These are phyloP conservation scores for Fundulus diaphanus DNA, from an alignment of 2,797 vertebrate species.

Conservation along the genomic window DNA sequence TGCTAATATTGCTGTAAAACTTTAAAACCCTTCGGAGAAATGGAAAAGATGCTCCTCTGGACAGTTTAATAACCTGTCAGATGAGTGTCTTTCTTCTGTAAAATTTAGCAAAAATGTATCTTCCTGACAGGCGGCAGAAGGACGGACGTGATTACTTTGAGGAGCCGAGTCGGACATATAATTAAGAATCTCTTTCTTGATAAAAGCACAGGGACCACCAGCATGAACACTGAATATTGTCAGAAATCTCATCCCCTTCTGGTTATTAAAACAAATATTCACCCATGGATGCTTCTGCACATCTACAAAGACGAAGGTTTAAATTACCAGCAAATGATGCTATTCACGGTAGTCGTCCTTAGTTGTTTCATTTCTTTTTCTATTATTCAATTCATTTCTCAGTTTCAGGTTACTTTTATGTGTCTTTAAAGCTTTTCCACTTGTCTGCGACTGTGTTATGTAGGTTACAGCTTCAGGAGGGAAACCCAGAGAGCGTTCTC, in stretches of 20 bases:
- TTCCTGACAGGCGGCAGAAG: background rate
- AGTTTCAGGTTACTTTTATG: background rate
- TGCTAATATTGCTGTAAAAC: constrained; percentile 6
- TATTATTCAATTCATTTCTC: no score
- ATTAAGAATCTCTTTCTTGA: background rate
- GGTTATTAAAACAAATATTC: background rate
- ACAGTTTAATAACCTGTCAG: background rate
- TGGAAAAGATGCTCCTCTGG: background rate
- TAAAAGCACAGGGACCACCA: background rate
- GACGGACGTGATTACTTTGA: background rate
- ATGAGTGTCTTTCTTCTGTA: background rate
- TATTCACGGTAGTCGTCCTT: background rate
- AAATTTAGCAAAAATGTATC: background rate
- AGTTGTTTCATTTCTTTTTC: background rate
- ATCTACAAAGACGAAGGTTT: background rate
- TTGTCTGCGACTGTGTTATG: background rate
- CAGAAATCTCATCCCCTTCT: background rate
- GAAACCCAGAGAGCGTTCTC: background rate
- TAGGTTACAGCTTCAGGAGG: background rate
- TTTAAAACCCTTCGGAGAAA: background rate
- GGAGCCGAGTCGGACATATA: background rate
- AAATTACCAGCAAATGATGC: background rate
- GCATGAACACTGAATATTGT: background rate
- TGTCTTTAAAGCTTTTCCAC: background rate
- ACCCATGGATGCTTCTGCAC: background rate